These are phyloP conservation scores for Morone saxatilis DNA, from an alignment of 2,113 vertebrate genomes.

Conservation along the genomic window DNA sequence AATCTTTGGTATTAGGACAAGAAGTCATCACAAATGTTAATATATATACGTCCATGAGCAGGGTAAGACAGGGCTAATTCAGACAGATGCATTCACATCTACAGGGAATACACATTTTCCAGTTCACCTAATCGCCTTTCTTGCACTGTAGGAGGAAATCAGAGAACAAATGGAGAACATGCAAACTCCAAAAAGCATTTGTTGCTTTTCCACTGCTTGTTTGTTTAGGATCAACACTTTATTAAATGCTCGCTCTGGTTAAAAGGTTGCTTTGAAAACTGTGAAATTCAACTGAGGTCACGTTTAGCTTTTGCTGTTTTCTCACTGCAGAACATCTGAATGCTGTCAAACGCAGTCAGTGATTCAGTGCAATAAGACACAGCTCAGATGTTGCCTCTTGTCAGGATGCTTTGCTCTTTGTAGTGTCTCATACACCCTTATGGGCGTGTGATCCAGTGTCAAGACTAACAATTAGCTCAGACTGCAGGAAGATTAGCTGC, in stretches of 20 bases:
- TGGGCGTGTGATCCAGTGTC: conserved; percentile 42
- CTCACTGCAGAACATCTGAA: not conserved
- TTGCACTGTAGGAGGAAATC: not conserved
- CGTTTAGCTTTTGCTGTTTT: not conserved
- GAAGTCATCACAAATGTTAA: not conserved
- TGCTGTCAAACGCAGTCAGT: not conserved
- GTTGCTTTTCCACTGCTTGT: conserved; percentile 21
- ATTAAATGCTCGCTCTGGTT: not conserved
- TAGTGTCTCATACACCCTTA: not conserved
- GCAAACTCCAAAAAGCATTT: conserved; percentile 1
- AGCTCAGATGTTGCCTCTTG: conserved; percentile 10
- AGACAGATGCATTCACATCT: conserved; percentile 19
- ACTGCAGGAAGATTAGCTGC: conserved; percentile 37
- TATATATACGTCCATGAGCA: not conserved
- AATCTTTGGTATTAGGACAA: not conserved
- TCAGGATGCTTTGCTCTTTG: conserved; percentile 26
- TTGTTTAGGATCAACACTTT: conserved; percentile 24
- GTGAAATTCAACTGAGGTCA: conserved; percentile 18
- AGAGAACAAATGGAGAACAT: not conserved
- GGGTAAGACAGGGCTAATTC: not conserved
- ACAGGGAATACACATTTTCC: not conserved
- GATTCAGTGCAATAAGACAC: conserved; percentile 7
- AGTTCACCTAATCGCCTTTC: not conserved
- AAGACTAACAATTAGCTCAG: conserved; percentile 59
- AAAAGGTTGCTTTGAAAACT: conserved; percentile 18